phyloP scores from a whole-genome alignment of 2,797 vertebrate genomes.

The Melanitta fusca region DNA sequence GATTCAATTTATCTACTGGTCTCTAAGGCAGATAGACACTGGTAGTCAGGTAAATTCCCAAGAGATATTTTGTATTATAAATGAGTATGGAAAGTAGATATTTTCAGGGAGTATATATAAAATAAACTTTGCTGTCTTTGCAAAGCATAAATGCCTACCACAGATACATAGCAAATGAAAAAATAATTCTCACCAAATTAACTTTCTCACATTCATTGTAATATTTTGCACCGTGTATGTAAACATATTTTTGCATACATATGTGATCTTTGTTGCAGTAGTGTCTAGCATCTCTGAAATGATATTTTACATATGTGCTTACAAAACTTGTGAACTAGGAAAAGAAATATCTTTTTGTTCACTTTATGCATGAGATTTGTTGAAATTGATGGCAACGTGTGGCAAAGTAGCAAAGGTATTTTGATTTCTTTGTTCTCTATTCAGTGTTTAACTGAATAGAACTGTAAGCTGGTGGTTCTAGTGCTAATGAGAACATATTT shows the following conservation, averaged over 20 bases:
- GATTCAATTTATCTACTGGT: constrained; percentile 86
- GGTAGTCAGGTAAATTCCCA: constrained; percentile 79
- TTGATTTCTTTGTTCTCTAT: background rate
- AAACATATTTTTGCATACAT: background rate
- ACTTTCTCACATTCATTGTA: background rate
- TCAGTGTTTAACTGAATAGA: background rate
- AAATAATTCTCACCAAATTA: background rate
- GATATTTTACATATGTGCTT: background rate
- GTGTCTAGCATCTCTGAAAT: background rate
- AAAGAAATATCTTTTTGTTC: background rate
- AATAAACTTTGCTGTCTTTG: background rate
- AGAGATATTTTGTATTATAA: background rate
- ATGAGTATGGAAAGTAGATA: background rate
- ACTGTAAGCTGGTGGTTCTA: background rate
- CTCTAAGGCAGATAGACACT: constrained; percentile 83
- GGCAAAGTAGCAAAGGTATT: background rate
- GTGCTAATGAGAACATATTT: background rate
- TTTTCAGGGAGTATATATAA: background rate
- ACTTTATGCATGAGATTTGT: background rate
- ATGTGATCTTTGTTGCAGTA: background rate
- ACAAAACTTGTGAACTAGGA: background rate
- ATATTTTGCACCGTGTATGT: background rate
- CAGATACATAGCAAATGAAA: background rate
- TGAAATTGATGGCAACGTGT: background rate
- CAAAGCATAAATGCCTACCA: background rate